Base-by-base conservation (phyloP, 2,113 vertebrate species). In the Heliornis fulica region DNA sequence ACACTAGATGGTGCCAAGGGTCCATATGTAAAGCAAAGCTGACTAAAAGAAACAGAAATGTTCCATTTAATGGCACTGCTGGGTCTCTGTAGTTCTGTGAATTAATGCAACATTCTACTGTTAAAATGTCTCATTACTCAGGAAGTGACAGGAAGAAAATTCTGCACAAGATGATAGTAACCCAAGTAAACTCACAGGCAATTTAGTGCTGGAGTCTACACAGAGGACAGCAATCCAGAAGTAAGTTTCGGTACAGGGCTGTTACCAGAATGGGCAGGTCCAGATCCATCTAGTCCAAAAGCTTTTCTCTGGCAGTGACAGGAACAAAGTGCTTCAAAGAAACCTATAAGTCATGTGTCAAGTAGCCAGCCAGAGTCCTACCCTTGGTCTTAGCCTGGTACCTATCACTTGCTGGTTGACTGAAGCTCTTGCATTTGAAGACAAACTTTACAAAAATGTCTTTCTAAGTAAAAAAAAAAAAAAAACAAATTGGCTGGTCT, bases 1-100 rank as follows among this genome's bases (percentile, higher is more conserved):
- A 94, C 96, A 89, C 94, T 96, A 96, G 96, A 65, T 97, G 96
- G 96, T 93, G 96, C 94, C 56, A 95, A 76, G 70, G 8, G 54
- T n/a, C 77, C 89, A 94, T 15, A 41, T 25, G 84, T 45, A 61
- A 32, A 36, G 48, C 91, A 65, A 89, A 59, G 28, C 45, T 46
- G 38, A 20, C 6, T 17, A 10, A 29, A 64, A 46, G 65, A 63
- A 83, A 46, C 0, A 19, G 29, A 84, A 64, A 16, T 4, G 19
- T 15, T 91, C 21, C 4, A 1, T 60, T 53, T 87, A 48, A 36
- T 19, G 26, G 14, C 21, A 45, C 11, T 32, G 20, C n/a, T 46
- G 29, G 6, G 21, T 61, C 10, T 29, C 54, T 59, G 41, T n/a
- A 45, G 45, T 69, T 88, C 63, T 51, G 41, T 59, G 32, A 79